Base-by-base conservation (phyloP, 35 echinoderm and acorn worm species). In the Apostichopus japonicus region DNA sequence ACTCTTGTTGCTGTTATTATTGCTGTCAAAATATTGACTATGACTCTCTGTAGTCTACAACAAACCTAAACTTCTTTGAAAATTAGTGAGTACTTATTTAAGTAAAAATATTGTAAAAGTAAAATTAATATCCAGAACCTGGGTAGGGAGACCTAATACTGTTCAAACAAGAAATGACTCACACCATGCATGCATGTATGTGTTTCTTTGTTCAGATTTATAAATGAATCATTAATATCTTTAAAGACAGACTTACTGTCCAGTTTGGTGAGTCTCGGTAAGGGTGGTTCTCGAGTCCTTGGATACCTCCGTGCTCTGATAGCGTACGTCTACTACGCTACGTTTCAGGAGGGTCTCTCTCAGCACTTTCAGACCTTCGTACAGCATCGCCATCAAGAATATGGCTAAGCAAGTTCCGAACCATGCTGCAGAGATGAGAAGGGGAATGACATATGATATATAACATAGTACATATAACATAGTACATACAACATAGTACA, bases 321-420 rank as follows among this genome's bases (percentile, higher is more conserved):
- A 95, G 44, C 93, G 95, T 16, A 99, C 90, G 83, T 99, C 96
- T 59, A 96, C 95, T 19, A 94, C 95, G 4, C 90, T 93, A 13
- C 86, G 81, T 6, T 95, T 90, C 21, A 99, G 92, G 1, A 99
- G 92, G 22, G 81, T 79, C 70, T 96, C 97, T 63, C 97, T 9
- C 9, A 94, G 55, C 33, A 99, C 97, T 71, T 99, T 99, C 8
- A 99, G 92, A 24, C 97, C 97, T 78, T 99, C 97, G 44, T 99
- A 99, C 19, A 99, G 56, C 87, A 96, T 72, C 24, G 97, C 97
- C 76, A 99, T 33, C 53, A 99, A 87, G 77, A 96, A 99, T 25
- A 99, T 92, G 8, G 95, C 97, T 84, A 99, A 23, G 78, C 97
- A 99, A 1, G 97, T 95, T 10, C 95, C 97, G 10, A 96, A 57